Evolutionary conservation across 2,113 vertebrate genomes (phyloP).

Genomic region (Hydrolagus affinis): DNA sequence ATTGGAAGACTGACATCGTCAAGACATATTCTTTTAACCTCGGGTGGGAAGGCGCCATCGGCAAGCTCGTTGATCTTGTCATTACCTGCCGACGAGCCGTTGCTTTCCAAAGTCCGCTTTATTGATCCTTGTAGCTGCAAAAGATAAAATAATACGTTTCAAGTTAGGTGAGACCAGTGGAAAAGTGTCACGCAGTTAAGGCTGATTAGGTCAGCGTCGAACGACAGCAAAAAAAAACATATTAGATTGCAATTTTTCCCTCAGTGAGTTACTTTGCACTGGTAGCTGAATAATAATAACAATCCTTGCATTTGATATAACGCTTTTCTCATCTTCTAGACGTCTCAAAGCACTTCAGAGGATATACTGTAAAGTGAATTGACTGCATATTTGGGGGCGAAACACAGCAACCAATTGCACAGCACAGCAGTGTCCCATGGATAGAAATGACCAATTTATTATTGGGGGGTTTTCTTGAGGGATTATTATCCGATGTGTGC

Average conservation of each 20-base stretch:
- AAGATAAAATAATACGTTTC: conserved; percentile 34
- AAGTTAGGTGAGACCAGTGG: not conserved
- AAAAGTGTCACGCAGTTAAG: too few species aligned
- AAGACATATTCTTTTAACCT: conserved; percentile 70
- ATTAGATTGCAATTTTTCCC: not conserved
- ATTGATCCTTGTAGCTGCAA: conserved; percentile 65
- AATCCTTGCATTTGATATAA: too few species aligned
- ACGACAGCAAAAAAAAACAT: not conserved
- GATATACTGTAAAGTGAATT: too few species aligned
- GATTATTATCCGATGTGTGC: too few species aligned
- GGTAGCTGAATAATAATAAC: too few species aligned
- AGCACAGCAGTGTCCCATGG: too few species aligned
- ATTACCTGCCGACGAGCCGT: conserved; percentile 50
- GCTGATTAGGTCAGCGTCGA: not conserved
- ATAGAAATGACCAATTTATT: too few species aligned
- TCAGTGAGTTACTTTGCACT: not conserved
- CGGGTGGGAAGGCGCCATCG: conserved; percentile 62
- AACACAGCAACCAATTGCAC: too few species aligned
- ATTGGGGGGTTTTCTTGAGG: too few species aligned
- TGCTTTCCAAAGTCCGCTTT: conserved; percentile 71
- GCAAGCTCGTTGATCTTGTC: conserved; percentile 48
- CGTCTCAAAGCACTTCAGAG: too few species aligned
- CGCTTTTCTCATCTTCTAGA: too few species aligned
- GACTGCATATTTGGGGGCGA: too few species aligned
- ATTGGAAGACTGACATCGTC: conserved; percentile 70